Conservation (phyloP, 2,797 vertebrate genomes). For the Scleropages formosus region DNA sequence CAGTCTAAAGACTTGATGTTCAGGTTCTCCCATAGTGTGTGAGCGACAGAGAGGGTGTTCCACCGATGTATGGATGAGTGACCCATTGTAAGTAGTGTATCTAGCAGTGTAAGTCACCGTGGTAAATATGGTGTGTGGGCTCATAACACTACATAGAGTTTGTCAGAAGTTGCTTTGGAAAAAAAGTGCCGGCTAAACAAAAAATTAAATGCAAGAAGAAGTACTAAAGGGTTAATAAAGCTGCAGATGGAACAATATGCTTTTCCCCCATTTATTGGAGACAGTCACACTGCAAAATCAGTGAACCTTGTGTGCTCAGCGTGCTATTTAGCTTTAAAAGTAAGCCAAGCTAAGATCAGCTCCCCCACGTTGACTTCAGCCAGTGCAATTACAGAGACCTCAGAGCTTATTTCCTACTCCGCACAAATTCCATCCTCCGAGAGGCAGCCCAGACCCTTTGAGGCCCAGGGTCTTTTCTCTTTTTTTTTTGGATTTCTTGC, state of each 20-base stretch:
- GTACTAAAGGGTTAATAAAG: background rate
- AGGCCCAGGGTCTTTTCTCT: background rate
- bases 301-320: background rate
- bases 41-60: too few relatives aligned
- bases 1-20: too few relatives aligned
- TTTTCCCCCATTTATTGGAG: conserved; percentile 1
- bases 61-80: too few relatives aligned
- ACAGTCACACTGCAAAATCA: background rate
- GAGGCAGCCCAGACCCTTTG: background rate
- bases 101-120: too few relatives aligned
- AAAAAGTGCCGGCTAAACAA: too few relatives aligned
- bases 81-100: too few relatives aligned
- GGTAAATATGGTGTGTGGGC: too few relatives aligned
- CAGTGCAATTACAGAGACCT: conserved; percentile 11
- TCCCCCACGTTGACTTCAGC: conserved; percentile 16
- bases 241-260: background rate
- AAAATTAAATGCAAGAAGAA: too few relatives aligned
- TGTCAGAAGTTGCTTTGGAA: too few relatives aligned
- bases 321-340: conserved; percentile 5
- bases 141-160: too few relatives aligned
- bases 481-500: conserved; percentile 18
- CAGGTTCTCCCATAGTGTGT: too few relatives aligned
- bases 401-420: conserved; percentile 9
- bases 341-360: background rate
- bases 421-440: background rate